A percentile compares a stretch with the other conserved stretches of the same genome.
Conservation (phyloP, 2,113 vertebrate genomes). For the Alectura lathami region DNA sequence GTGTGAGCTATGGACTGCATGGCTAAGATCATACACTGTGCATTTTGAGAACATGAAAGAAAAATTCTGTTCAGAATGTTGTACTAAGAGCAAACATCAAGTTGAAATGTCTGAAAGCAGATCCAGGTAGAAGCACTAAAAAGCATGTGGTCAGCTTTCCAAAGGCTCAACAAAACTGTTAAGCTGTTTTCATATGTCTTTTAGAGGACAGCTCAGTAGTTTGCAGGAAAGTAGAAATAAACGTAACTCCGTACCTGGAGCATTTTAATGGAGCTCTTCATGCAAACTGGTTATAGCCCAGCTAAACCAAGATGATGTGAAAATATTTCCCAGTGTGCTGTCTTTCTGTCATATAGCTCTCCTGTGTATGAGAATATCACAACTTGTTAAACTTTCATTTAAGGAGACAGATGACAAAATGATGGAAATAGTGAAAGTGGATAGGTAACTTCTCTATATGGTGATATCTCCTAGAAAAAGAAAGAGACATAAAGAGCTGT, state of each 20-base stretch:
- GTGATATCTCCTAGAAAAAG: background rate
- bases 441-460: background rate
- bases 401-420: background rate
- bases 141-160: constrained; percentile 69
- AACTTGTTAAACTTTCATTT: background rate
- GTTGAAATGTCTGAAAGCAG: constrained; percentile 63
- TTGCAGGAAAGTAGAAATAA: constrained; percentile 6
- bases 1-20: background rate
- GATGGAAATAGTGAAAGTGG: background rate
- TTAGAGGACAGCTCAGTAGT: background rate
- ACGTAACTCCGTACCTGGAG: background rate
- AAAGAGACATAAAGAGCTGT: background rate
- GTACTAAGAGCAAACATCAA: background rate
- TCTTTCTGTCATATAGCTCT: background rate
- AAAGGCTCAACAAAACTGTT: constrained; percentile 12
- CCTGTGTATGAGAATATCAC: background rate
- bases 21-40: background rate
- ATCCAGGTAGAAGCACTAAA: constrained; percentile 72
- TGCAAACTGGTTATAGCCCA: background rate
- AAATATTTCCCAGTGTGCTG: background rate
- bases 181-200: background rate
- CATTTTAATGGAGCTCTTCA: background rate
- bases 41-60: background rate
- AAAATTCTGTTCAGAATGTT: background rate
- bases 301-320: background rate